Percentiles rank a stretch among this genome's conserved stretches.
Conservation (phyloP, 2,888 invertebrate genomes). For the Conus canariensis region DNA sequence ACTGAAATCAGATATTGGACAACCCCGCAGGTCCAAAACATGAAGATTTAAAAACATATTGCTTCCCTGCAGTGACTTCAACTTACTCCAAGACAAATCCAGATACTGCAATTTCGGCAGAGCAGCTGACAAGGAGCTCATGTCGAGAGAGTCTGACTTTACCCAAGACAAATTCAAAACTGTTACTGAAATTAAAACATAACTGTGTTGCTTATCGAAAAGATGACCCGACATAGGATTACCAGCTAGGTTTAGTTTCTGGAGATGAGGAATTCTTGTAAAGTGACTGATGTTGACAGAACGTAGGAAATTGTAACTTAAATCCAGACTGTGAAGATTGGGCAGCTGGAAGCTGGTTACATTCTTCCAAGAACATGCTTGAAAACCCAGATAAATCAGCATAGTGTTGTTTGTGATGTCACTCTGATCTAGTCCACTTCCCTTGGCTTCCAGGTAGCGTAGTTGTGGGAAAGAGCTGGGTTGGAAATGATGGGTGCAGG, state of each 20-base stretch:
- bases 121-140: not conserved
- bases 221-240: not conserved
- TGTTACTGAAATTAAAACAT: not conserved
- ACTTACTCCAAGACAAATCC: not conserved
- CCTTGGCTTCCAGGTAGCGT: constrained; percentile 11
- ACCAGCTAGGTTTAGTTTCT: not conserved
- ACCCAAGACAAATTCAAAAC: not conserved
- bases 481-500: not conserved
- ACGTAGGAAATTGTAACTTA: not conserved
- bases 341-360: not conserved
- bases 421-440: not conserved
- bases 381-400: not conserved
- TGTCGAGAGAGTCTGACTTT: not conserved
- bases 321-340: not conserved
- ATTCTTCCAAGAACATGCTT: not conserved
- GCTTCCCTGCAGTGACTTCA: not conserved
- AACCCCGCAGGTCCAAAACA: not conserved
- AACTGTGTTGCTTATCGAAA: no score
- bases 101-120: not conserved
- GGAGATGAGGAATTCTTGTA: not conserved
- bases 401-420: not conserved
- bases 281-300: not conserved
- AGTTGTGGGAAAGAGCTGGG: not conserved
- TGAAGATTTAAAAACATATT: not conserved
- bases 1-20: not conserved